phyloP scores from a whole-genome alignment of 2,113 vertebrate genomes.

The Gadus macrocephalus region DNA sequence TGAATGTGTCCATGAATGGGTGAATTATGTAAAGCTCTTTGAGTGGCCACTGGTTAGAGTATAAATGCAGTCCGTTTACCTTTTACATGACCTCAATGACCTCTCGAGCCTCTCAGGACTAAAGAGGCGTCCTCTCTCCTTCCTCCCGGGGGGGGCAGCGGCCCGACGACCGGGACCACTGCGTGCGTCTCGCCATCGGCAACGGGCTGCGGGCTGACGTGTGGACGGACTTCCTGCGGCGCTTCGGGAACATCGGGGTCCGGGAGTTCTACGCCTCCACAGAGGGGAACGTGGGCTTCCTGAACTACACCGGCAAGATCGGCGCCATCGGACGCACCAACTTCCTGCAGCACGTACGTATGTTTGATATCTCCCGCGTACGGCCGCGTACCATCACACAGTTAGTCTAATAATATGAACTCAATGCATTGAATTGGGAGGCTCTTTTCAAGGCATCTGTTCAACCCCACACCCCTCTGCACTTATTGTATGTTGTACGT shows the following conservation, averaged over 20 bases:
- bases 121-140: background rate
- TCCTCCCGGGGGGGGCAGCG: slow-evolving; percentile 58
- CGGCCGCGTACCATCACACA: background rate
- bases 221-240: slow-evolving; percentile 81
- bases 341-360: slow-evolving; percentile 75
- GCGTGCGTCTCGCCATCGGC: slow-evolving; percentile 78
- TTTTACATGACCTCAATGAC: too few relatives aligned
- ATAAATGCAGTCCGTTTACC: too few relatives aligned
- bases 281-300: slow-evolving; percentile 82
- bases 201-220: slow-evolving; percentile 83
- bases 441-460: too few relatives aligned
- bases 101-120: too few relatives aligned
- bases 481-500: too few relatives aligned
- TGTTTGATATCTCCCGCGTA: background rate
- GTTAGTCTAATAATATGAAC: too few relatives aligned
- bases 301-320: slow-evolving; percentile 81
- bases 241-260: slow-evolving; percentile 79
- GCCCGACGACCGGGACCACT: slow-evolving; percentile 77
- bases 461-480: too few relatives aligned
- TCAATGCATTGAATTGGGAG: too few relatives aligned
- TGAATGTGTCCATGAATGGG: too few relatives aligned
- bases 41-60: too few relatives aligned
- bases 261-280: slow-evolving; percentile 85
- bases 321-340: slow-evolving; percentile 80
- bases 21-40: too few relatives aligned